Evolutionary conservation across 2,113 vertebrate species (phyloP).

Genomic region (zebrafish (Danio rerio)): GRCz12tu NC_133192.1:8537001-8537500

Average conservation of each 20-base stretch:
- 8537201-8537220: slow-evolving; percentile 75
- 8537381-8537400: background rate
- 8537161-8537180: slow-evolving; percentile 72
- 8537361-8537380: background rate
- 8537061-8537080: no score
- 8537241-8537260: slow-evolving; percentile 46
- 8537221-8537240: slow-evolving; percentile 56
- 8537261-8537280: slow-evolving; percentile 60
- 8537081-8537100: no score
- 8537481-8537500: slow-evolving; percentile 48
- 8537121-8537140: slow-evolving; percentile 46
- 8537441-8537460: background rate
- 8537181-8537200: slow-evolving; percentile 84
- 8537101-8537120: slow-evolving; percentile 33
- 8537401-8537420: background rate
- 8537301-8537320: background rate
- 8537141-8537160: slow-evolving; percentile 53
- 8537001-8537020: no score
- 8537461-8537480: slow-evolving; percentile 27
- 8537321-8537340: background rate
- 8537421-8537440: background rate
- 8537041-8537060: no score
- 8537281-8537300: slow-evolving; percentile 51
- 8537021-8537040: no score
- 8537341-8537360: background rate